These are phyloP conservation scores for Cyclophora punctaria DNA, from an alignment of 2,888 invertebrate species.

Conservation along the genomic window DNA sequence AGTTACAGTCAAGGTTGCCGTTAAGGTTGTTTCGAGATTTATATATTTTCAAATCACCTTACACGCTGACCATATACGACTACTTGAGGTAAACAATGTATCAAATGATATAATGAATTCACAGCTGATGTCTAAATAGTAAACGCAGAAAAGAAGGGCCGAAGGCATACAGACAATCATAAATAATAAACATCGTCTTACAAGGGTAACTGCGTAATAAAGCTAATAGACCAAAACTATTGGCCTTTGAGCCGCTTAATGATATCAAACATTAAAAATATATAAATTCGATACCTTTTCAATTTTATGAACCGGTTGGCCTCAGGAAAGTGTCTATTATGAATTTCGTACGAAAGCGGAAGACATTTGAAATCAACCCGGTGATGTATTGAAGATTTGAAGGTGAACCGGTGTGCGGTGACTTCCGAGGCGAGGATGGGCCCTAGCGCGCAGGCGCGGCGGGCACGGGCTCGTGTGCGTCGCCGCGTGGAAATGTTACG, in stretches of 20 bases:
- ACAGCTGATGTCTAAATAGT: slow-evolving; percentile 17
- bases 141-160: slow-evolving; percentile 37
- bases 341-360: slow-evolving; percentile 59
- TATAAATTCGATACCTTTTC: slow-evolving; percentile 54
- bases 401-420: slow-evolving; percentile 59
- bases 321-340: slow-evolving; percentile 55
- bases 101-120: slow-evolving; percentile 18
- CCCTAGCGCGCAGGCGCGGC: slow-evolving; percentile 48
- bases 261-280: slow-evolving; percentile 51
- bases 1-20: slow-evolving; percentile 46
- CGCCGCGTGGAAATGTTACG: slow-evolving; percentile 57
- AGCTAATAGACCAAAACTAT: slow-evolving; percentile 56
- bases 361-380: slow-evolving; percentile 42
- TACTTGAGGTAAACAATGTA: slow-evolving; percentile 4
- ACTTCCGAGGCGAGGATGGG: slow-evolving; percentile 55
- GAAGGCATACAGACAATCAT: slow-evolving; percentile 34
- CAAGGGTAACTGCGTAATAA: slow-evolving; percentile 70
- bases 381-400: slow-evolving; percentile 44
- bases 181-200: slow-evolving; percentile 40
- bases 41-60: slow-evolving; percentile 9
- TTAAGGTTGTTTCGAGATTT: slow-evolving; percentile 12
- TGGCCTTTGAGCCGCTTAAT: slow-evolving; percentile 55
- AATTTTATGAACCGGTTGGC: slow-evolving; percentile 63
- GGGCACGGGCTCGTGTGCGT: slow-evolving; percentile 48
- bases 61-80: slow-evolving; percentile 12